Conservation (phyloP, 2,797 vertebrate species). For the Acanthurus leucopareius region DNA sequence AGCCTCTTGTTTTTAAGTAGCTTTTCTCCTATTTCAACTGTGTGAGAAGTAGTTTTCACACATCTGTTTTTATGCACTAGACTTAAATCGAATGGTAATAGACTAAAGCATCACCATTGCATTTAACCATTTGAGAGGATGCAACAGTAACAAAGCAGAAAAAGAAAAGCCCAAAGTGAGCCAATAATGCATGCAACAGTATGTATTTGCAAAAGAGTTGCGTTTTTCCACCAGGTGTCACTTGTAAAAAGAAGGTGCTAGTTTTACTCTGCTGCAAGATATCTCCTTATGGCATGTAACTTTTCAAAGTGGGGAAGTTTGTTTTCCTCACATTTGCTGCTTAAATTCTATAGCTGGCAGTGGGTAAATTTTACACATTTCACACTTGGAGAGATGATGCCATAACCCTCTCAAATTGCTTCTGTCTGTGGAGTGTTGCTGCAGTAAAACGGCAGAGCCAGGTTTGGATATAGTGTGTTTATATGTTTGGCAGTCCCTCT, state of each 20-base stretch:
- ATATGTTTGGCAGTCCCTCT: slow-evolving; percentile 48
- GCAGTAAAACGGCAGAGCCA: slow-evolving; percentile 42
- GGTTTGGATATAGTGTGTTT: slow-evolving; percentile 55
- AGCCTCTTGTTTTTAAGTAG: too few relatives aligned
- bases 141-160: slow-evolving; percentile 20
- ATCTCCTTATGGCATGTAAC: slow-evolving; percentile 34
- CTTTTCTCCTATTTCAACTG: too few relatives aligned
- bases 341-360: slow-evolving; percentile 54
- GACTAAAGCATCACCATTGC: background rate
- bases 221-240: slow-evolving; percentile 8
- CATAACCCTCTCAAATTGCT: slow-evolving; percentile 53
- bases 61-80: background rate
- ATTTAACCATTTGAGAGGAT: slow-evolving; percentile 11
- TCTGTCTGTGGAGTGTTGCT: slow-evolving; percentile 53
- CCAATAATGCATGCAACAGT: background rate
- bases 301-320: slow-evolving; percentile 42
- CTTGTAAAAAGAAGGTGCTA: slow-evolving; percentile 24
- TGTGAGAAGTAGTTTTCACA: slow-evolving; percentile 1
- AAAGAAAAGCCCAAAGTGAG: background rate
- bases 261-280: slow-evolving; percentile 22
- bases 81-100: background rate
- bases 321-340: slow-evolving; percentile 29
- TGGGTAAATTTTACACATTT: slow-evolving; percentile 45
- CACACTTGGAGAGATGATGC: slow-evolving; percentile 56
- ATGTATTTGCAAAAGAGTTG: slow-evolving; percentile 5